phyloP scores from a whole-genome alignment of 1,140 invertebrate species.

The Nebria ingens region DNA sequence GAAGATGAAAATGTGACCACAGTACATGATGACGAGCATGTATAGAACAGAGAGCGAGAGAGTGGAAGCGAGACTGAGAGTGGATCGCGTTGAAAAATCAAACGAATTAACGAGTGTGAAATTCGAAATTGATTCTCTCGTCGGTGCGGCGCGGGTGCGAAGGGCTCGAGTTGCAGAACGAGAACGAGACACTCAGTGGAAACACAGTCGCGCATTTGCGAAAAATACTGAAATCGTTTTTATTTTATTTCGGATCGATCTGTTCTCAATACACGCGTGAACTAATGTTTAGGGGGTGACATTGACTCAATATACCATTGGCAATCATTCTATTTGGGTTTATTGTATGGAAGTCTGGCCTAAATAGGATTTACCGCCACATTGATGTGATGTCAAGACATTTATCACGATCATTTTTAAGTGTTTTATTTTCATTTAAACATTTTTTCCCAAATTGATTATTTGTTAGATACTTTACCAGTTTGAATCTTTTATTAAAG shows the following conservation, averaged over 20 bases:
- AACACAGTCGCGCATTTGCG: neutral
- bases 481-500: no score
- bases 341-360: no score
- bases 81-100: neutral
- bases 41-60: no score
- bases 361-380: no score
- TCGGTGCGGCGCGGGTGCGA: neutral
- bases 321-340: no score
- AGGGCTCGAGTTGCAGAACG: neutral
- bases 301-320: no score
- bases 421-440: no score
- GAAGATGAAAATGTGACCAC: neutral
- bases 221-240: neutral
- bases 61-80: neutral
- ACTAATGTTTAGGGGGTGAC: neutral
- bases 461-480: no score
- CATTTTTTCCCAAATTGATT: no score
- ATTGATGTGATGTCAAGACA: no score
- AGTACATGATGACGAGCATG: neutral
- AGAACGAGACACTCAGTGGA: neutral
- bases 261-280: neutral
- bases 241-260: neutral
- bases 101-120: conserved; percentile 2
- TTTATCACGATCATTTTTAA: no score
- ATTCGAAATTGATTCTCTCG: conserved; percentile 3